phyloP scores from a whole-genome alignment of 2,888 invertebrate species.

The Heteromurus nitidus region DNA sequence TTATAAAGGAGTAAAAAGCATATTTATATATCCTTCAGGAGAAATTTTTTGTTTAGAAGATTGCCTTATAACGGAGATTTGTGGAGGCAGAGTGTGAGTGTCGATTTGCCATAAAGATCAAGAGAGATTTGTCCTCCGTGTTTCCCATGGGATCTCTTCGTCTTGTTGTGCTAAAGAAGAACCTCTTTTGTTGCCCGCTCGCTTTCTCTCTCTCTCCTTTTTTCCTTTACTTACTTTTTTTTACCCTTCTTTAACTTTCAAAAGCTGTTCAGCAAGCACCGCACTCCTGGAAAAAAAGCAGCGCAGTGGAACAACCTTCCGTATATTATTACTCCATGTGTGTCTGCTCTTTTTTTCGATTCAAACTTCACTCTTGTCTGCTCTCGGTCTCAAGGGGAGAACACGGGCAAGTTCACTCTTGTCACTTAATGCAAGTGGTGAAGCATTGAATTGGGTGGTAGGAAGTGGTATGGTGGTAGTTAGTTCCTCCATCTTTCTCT shows the following conservation, averaged over 20 bases:
- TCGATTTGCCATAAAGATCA: constrained; percentile 74
- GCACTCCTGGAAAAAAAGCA: constrained; percentile 33
- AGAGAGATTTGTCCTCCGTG: constrained; percentile 73
- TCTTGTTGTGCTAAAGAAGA: constrained; percentile 40
- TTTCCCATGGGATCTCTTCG: constrained; percentile 72
- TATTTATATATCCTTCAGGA: constrained; percentile 22
- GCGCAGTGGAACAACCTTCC: constrained; percentile 49
- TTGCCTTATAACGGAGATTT: constrained; percentile 74
- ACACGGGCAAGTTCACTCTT: background rate
- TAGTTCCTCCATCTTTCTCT: constrained; percentile 7
- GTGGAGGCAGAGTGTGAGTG: constrained; percentile 72
- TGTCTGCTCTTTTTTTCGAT: constrained; percentile 48
- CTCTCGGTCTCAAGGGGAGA: constrained; percentile 13
- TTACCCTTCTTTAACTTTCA: constrained; percentile 66
- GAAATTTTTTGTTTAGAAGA: constrained; percentile 72
- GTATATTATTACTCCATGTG: constrained; percentile 13
- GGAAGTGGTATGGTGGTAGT: too few species aligned
- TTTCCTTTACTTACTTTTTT: constrained; percentile 38
- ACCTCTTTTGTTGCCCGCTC: constrained; percentile 62
- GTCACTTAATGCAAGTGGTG: constrained; percentile 49
- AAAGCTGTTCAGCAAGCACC: constrained; percentile 42
- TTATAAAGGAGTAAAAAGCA: background rate
- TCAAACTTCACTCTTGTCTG: constrained; percentile 12
- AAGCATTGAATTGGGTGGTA: constrained; percentile 40
- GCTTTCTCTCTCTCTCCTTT: constrained; percentile 8